Conservation (phyloP, 2,113 vertebrate species). For the Colistium nudipinnis region DNA sequence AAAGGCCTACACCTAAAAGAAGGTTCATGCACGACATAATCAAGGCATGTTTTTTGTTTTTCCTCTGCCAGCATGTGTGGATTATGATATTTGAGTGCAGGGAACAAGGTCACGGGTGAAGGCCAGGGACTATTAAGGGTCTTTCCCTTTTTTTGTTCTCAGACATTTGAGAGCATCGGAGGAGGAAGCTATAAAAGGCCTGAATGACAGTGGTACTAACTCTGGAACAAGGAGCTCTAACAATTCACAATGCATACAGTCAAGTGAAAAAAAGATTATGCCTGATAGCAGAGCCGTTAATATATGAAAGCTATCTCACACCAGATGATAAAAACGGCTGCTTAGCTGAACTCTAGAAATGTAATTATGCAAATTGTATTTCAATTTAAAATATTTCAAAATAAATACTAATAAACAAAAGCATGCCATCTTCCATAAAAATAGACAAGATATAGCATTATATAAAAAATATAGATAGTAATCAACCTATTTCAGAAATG, state of each 20-base stretch:
- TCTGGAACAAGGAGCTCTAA: conserved; percentile 42
- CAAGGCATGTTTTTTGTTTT: conserved; percentile 59
- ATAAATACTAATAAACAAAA: conserved; percentile 26
- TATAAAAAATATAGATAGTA: background rate
- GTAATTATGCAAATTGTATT: conserved; percentile 23
- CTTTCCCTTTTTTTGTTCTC: conserved; percentile 40
- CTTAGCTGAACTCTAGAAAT: conserved; percentile 1
- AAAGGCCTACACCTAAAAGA: conserved; percentile 48
- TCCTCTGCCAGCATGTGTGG: conserved; percentile 58
- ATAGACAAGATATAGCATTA: conserved; percentile 30
- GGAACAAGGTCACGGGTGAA: conserved; percentile 52
- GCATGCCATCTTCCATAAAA: conserved; percentile 15
- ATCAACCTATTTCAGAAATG: background rate
- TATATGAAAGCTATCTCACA: conserved; percentile 32
- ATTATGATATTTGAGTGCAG: conserved; percentile 57
- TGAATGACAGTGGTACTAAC: conserved; percentile 43
- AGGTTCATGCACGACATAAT: conserved; percentile 58
- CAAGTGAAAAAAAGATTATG: conserved; percentile 25
- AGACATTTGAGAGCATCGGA: conserved; percentile 59
- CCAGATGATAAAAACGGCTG: conserved; percentile 17
- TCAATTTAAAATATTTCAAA: conserved; percentile 28
- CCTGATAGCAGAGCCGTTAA: conserved; percentile 16
- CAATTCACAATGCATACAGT: conserved; percentile 33
- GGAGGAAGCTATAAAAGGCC: conserved; percentile 38
- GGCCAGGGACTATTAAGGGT: conserved; percentile 33